These are phyloP conservation scores for Halocynthia aurantium DNA, from an alignment of 23 tunicate species.

Conservation along the genomic window DNA sequence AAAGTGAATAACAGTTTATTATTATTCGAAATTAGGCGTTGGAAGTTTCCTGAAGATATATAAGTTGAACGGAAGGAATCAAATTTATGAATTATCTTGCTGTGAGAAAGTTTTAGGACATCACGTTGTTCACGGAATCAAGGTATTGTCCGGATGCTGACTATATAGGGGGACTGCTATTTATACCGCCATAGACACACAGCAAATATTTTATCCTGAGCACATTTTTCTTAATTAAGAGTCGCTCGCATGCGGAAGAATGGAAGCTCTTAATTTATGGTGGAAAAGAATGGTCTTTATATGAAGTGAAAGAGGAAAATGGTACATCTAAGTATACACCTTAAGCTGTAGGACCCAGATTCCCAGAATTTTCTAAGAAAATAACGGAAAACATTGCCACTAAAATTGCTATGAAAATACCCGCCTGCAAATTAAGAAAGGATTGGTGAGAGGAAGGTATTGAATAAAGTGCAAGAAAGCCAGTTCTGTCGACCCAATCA, in stretches of 20 bases:
- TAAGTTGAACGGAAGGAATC: neutral
- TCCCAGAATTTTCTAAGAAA: too few relatives aligned
- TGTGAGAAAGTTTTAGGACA: conserved; percentile 27
- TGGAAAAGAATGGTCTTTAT: conserved; percentile 30
- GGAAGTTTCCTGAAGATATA: conserved; percentile 5
- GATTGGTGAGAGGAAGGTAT: neutral
- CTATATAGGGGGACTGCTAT: too few relatives aligned
- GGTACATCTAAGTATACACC: neutral
- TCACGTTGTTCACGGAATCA: conserved; percentile 54
- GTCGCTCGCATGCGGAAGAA: neutral
- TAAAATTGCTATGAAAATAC: too few relatives aligned
- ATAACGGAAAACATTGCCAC: too few relatives aligned
- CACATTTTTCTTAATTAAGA: neutral
- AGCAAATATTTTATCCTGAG: neutral
- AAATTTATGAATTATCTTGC: neutral
- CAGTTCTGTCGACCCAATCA: too few relatives aligned
- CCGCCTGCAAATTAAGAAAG: neutral
- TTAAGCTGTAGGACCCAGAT: too few relatives aligned
- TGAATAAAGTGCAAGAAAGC: too few relatives aligned
- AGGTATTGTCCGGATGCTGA: conserved; percentile 13
- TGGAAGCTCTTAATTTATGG: conserved; percentile 25
- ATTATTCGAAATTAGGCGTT: conserved; percentile 1
- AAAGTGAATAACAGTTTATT: neutral
- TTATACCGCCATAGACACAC: too few relatives aligned
- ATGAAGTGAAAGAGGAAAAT: neutral